Percentiles rank a stretch among this genome's conserved stretches.
Evolutionary conservation across 2,113 vertebrate species (phyloP).

Genomic region (Varanus komodoensis): DNA sequence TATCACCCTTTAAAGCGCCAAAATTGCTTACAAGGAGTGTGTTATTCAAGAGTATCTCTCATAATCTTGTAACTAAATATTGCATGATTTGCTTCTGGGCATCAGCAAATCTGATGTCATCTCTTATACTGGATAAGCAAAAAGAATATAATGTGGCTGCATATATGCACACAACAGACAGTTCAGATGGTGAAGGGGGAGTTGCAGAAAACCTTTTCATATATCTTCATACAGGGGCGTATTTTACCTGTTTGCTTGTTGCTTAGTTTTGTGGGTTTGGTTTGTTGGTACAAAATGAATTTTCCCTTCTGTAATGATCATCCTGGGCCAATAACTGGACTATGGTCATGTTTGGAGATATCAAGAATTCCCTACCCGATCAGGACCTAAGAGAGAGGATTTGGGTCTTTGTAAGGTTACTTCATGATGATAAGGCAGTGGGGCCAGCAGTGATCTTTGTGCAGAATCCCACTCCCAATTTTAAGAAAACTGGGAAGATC

Average conservation of each 20-base stretch:
- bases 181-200: neutral
- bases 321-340: neutral
- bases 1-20: neutral
- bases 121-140: neutral
- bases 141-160: neutral
- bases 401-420: neutral
- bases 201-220: neutral
- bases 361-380: too few relatives aligned
- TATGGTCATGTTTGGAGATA: neutral
- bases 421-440: neutral
- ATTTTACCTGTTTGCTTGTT: neutral
- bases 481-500: neutral
- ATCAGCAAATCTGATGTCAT: constrained; percentile 27
- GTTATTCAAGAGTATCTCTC: neutral
- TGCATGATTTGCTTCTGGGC: neutral
- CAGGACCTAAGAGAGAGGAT: neutral
- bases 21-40: constrained; percentile 4
- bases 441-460: neutral
- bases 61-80: neutral
- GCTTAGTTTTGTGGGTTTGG: neutral
- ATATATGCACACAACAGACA: neutral
- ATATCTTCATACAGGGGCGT: neutral
- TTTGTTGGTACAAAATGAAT: neutral
- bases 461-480: neutral
- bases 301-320: neutral